Evolutionary conservation across 2,888 invertebrate species (phyloP).

Genomic region (Rhaphigaster nebulosa): DNA sequence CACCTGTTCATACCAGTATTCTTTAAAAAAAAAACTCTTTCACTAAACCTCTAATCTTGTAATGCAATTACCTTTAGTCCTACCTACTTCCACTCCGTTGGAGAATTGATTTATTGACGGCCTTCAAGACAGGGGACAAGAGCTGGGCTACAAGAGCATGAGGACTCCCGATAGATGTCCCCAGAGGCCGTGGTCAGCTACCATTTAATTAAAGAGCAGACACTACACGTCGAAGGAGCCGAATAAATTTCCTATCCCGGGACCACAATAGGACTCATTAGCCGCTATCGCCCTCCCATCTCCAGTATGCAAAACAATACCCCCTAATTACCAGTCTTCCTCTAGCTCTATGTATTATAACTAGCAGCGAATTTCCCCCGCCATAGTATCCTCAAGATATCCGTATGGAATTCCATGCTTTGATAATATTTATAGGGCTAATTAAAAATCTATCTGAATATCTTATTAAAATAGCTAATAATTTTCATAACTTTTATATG

Average conservation of each 20-base stretch:
- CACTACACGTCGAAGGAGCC: conserved; percentile 25
- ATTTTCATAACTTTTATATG: no score
- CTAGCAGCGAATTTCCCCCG: conserved; percentile 34
- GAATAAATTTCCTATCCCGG: conserved; percentile 40
- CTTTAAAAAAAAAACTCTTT: no score
- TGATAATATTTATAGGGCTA: neutral
- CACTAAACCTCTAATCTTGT: no score
- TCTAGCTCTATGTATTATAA: conserved; percentile 10
- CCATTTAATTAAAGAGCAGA: conserved; percentile 44
- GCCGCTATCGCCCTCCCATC: conserved; percentile 34
- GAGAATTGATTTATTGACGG: neutral
- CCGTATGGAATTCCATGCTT: neutral
- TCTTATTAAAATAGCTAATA: neutral
- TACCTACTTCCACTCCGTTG: neutral
- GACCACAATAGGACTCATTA: conserved; percentile 40
- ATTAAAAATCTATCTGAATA: neutral
- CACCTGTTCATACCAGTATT: no score
- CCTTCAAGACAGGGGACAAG: neutral
- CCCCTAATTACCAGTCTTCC: conserved; percentile 42
- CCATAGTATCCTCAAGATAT: neutral
- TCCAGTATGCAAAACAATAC: conserved; percentile 49
- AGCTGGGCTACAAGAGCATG: neutral
- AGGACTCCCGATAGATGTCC: neutral
- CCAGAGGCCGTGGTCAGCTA: neutral
- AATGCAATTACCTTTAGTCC: neutral